Evolutionary conservation across 2,113 vertebrate genomes (phyloP).

Genomic region (Opisthocomus hoazin): DNA sequence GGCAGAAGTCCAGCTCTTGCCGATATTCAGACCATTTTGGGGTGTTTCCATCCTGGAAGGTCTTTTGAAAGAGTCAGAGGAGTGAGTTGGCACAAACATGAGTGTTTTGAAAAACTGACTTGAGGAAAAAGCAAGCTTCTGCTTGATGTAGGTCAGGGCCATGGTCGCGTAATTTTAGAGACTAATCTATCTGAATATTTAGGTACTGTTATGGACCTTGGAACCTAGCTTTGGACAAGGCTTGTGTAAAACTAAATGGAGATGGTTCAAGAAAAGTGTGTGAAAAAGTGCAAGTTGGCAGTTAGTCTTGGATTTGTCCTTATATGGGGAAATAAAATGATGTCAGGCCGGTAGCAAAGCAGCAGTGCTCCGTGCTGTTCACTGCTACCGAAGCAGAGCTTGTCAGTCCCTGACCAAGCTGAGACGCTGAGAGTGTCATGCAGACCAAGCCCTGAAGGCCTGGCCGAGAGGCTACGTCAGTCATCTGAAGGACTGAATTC

Average conservation of each 20-base stretch:
- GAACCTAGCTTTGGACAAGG: not conserved
- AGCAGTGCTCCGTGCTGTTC: not conserved
- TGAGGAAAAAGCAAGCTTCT: not conserved
- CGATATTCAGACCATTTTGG: not conserved
- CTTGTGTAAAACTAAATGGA: not conserved
- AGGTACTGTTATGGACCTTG: not conserved
- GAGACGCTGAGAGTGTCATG: not conserved
- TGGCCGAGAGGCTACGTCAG: not conserved
- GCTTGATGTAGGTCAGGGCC: not conserved
- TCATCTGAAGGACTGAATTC: not conserved
- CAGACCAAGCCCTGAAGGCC: not conserved
- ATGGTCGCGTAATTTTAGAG: not conserved
- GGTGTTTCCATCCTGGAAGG: not conserved
- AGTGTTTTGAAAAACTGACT: not conserved
- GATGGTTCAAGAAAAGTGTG: not conserved
- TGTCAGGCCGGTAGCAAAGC: not conserved
- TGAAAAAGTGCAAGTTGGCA: not conserved
- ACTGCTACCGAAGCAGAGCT: not conserved
- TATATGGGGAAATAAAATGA: rapidly evolving
- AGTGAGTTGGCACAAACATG: not conserved
- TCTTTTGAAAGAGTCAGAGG: not conserved
- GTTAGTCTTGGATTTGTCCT: not conserved
- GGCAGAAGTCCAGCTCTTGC: not conserved
- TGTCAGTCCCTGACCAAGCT: not conserved
- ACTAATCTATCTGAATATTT: not conserved